Base-by-base conservation (phyloP, 1,140 invertebrate genomes). In the Gonatopus flavifemur region DNA sequence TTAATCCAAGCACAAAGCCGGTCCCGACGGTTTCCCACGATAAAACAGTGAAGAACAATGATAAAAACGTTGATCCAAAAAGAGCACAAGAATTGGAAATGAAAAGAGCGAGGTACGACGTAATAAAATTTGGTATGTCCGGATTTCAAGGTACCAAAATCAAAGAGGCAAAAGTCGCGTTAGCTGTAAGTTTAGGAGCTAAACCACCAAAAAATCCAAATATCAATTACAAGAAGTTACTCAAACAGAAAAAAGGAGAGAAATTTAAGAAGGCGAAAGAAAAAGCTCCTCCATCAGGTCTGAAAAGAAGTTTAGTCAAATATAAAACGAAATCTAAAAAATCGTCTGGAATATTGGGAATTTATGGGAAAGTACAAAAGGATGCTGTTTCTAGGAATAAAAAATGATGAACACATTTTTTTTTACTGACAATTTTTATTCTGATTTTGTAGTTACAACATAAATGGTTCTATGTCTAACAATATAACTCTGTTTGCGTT, bases 121-220 rank as follows among this genome's bases (percentile, higher is more conserved):
- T 88, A 5, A 77, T 86, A 25, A 86, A 84, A 52, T 86, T 87
- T 64, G 85, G 82, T 37, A 83, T 84, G 55, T 79, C 80, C 38
- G 84, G 84, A 35, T 79, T 86, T 10, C 69, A 80, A 13, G 71
- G 77, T n/a, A 62, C 70, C 28, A 80, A 82, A 46, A 82, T 84
- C 52, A 70, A 76, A 32, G 70, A 82, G 70, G 82, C 83, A 41
- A 82, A 85, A 66, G 71, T 83, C 18, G 80, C 79, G 18, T 70
- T 85, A 16, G 78, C 83, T 8, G 73, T 87, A 19, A 83, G 80
- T 54, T 74, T 87, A 49, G 86, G 84, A 20, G 85, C 84, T 7
- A 84, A 81, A 66, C 80, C 83, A 3, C 79, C 78, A 2, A 85
- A 82, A 56, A 85, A 81, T 37, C 69, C 68, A 22, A 67, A 63